Percentiles rank a stretch among this genome's conserved stretches.
These are phyloP conservation scores for Tigriopus californicus DNA, from an alignment of 2,888 invertebrate genomes.

Conservation along the genomic window DNA sequence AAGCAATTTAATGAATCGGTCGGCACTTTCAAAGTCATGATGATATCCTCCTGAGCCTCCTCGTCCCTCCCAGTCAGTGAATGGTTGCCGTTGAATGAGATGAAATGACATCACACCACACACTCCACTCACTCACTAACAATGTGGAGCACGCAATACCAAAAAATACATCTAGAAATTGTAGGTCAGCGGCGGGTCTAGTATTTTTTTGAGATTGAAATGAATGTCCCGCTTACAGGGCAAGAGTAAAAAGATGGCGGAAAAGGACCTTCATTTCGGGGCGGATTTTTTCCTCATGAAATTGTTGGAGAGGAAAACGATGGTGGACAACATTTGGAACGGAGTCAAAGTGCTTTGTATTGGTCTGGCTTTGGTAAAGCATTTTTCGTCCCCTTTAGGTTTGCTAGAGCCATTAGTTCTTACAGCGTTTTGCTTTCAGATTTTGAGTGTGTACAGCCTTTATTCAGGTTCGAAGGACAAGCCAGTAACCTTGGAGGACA, in stretches of 20 bases:
- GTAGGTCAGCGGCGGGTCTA: too few relatives aligned
- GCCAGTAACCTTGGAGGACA: neutral
- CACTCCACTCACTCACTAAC: too few relatives aligned
- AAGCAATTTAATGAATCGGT: too few relatives aligned
- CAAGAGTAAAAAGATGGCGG: neutral
- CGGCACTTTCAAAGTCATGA: too few relatives aligned
- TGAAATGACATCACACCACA: too few relatives aligned
- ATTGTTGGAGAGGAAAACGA: neutral
- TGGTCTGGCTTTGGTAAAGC: neutral
- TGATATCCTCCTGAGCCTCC: too few relatives aligned
- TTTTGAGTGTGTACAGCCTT: constrained; percentile 4
- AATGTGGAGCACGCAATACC: too few relatives aligned
- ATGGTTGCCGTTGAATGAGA: too few relatives aligned
- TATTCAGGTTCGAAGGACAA: neutral
- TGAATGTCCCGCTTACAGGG: neutral
- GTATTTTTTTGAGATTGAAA: neutral
- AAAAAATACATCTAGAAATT: too few relatives aligned
- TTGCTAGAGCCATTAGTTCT: neutral
- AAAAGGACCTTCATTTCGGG: neutral
- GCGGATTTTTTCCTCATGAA: neutral
- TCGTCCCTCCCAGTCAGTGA: too few relatives aligned
- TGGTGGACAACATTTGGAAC: neutral
- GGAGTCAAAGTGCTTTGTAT: neutral
- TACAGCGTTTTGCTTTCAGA: neutral
- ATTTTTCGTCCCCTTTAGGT: neutral